Percentiles rank a stretch among this genome's conserved stretches.
phyloP scores from a whole-genome alignment of 2,888 invertebrate genomes.

The Erebia aethiops region DNA sequence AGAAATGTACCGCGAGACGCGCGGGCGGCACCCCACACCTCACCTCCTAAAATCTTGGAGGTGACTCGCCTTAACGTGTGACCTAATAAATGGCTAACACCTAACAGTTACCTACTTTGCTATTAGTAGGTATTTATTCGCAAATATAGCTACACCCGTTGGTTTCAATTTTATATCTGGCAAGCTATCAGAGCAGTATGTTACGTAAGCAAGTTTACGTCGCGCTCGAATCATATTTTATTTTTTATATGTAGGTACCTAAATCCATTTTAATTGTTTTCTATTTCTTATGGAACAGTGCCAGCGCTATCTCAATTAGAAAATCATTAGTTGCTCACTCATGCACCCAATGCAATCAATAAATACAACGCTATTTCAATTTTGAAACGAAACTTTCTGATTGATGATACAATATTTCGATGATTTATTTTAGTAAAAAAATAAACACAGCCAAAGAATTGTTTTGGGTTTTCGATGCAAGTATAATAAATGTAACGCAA shows the following conservation, averaged over 20 bases:
- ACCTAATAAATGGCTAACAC: background rate
- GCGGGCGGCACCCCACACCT: too few species aligned
- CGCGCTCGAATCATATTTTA: background rate
- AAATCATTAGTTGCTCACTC: conserved; percentile 1
- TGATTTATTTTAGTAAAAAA: too few species aligned
- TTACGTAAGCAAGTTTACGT: background rate
- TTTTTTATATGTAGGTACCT: background rate
- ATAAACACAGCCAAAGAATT: too few species aligned
- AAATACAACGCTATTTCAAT: background rate
- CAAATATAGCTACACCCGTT: background rate
- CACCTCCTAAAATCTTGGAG: too few species aligned
- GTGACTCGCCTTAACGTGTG: too few species aligned
- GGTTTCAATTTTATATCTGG: background rate
- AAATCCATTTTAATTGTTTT: background rate
- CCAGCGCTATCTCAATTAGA: background rate
- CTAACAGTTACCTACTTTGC: background rate
- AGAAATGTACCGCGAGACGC: too few species aligned
- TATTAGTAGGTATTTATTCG: background rate
- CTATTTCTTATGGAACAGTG: conserved; percentile 8
- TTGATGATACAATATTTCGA: too few species aligned
- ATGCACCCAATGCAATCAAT: background rate
- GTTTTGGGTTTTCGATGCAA: too few species aligned
- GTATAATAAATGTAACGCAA: too few species aligned
- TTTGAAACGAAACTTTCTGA: background rate
- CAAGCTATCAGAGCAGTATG: background rate